Evolutionary conservation across 2,113 vertebrate genomes (phyloP).

Genomic region (Corydoras sp.): DNA sequence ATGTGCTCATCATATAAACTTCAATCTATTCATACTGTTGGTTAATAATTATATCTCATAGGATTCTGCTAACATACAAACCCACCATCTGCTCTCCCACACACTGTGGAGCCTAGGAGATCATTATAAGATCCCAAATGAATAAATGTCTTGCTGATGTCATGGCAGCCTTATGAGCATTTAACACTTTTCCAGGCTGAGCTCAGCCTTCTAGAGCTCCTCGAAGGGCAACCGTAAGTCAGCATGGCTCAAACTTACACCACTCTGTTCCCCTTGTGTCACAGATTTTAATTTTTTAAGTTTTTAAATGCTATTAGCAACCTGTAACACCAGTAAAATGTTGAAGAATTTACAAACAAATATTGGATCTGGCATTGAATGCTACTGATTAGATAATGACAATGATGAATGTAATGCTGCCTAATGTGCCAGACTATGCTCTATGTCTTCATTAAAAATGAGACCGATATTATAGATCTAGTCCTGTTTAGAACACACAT

Average conservation of each 20-base stretch:
- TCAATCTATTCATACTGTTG: neutral
- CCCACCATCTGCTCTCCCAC: neutral
- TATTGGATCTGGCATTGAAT: neutral
- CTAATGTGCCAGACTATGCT: neutral
- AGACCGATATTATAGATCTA: neutral
- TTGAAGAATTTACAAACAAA: neutral
- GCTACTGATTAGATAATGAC: neutral
- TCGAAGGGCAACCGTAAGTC: no score
- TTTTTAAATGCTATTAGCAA: neutral
- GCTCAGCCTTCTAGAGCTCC: neutral
- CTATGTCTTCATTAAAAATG: conserved; percentile 1
- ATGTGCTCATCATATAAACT: neutral
- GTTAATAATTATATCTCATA: neutral
- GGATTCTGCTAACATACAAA: neutral
- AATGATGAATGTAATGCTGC: neutral
- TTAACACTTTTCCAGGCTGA: conserved; percentile 1
- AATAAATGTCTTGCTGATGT: conserved; percentile 1
- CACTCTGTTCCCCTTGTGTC: no score
- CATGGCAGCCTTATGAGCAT: neutral
- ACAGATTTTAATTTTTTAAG: no score
- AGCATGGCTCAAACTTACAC: no score
- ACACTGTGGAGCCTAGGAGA: neutral
- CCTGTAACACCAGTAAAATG: neutral
- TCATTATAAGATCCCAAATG: neutral
- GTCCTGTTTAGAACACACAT: neutral